Evolutionary conservation across 2,888 invertebrate genomes (phyloP), one percentile per base, ranked within the genome.

Genomic region (Eristalis tenax): DNA sequence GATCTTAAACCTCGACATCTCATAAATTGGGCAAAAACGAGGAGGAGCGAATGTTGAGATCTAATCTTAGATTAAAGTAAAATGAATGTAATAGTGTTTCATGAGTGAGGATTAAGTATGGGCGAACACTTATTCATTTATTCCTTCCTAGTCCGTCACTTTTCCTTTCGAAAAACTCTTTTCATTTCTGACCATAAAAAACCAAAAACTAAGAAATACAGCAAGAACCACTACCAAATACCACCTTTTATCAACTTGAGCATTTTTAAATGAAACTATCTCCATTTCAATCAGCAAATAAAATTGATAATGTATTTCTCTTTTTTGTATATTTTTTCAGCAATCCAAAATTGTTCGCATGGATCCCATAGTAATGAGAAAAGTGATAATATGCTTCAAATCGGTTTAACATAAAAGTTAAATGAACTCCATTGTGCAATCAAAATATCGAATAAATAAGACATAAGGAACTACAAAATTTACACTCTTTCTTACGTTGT

Each of bases 401-500:
- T 71, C 63, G 64, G 74, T 84, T 81, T 82, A 77, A 65, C 74
- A 82, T 87, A 78, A 69, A 88, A 87, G 78, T 88, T 88, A 84
- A 89, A 85, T 86, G 85, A 88, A 89, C 80, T 83, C 85, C 87
- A 74, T 84, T 88, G 89, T 89, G 89, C 89, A 89, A 89, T 88
- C 77, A 77, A 76, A 66, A 76, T 66, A 76, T 76, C 66, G 66
- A 70, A 77, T 65, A 74, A 65, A 68, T 64, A 61, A 70, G 82
- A 63, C 61, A 79, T 61, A 68, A 77, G 61, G 40, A 68, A 85
- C 61, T 59, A n/a, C 32, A 73, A 70, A 77, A 68, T 63, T 69
- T 23, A 22, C 61, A 61, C 38, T 73, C 68, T 68, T 68, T 80
- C 79, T 28, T 59, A 66, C 23, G 61, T 61, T 68, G 80, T 56